Evolutionary conservation across 2,888 invertebrate genomes (phyloP).

Genomic region (Gasteruption jaculator): DNA sequence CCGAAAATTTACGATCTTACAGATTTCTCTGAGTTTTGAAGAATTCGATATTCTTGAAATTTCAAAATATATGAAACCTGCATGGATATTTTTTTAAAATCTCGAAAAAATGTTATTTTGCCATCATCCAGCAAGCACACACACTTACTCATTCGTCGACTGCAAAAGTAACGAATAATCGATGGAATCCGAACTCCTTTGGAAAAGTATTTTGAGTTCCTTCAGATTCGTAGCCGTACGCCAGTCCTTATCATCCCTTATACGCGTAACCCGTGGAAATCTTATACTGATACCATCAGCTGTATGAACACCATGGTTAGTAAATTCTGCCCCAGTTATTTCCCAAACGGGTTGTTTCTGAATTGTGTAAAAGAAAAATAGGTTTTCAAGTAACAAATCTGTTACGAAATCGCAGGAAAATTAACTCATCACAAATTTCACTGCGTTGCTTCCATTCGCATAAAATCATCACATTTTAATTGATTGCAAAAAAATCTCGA

Average conservation of each 20-base stretch:
- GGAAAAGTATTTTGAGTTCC: conserved; percentile 66
- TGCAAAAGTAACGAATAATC: conserved; percentile 36
- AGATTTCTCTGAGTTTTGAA: too few species aligned
- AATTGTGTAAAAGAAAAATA: conserved; percentile 1
- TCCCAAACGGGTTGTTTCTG: conserved; percentile 87
- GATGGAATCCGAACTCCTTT: conserved; percentile 50
- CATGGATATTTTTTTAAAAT: too few species aligned
- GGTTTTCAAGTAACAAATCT: too few species aligned
- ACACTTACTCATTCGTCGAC: conserved; percentile 7
- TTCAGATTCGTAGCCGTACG: conserved; percentile 75
- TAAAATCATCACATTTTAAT: too few species aligned
- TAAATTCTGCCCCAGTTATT: conserved; percentile 81
- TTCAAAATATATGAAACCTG: too few species aligned
- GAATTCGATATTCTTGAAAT: too few species aligned
- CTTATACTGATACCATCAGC: conserved; percentile 91
- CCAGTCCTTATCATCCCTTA: conserved; percentile 83
- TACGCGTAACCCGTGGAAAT: conserved; percentile 82
- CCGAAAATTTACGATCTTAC: too few species aligned
- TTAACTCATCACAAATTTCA: background rate
- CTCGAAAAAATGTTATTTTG: too few species aligned
- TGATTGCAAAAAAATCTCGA: too few species aligned
- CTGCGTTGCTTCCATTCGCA: too few species aligned
- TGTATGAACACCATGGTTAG: conserved; percentile 79
- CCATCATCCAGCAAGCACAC: background rate
- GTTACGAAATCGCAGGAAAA: background rate